Percentiles rank a stretch among this genome's conserved stretches.
phyloP scores from a whole-genome alignment of 2,888 invertebrate genomes.

The Tuberolachnus salignus region DNA sequence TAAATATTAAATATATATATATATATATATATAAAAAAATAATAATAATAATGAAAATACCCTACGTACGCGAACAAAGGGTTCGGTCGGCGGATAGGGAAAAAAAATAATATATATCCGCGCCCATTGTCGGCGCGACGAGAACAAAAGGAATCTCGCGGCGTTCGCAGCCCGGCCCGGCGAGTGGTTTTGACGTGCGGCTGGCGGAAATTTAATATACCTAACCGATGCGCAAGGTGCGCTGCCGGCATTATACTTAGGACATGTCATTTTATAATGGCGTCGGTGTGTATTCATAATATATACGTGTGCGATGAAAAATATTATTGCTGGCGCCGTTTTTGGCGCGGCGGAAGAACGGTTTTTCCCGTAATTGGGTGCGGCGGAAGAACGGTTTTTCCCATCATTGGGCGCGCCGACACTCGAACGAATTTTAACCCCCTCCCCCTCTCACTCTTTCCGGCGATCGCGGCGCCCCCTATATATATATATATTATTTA shows the following conservation, averaged over 20 bases:
- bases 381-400: conserved; percentile 31
- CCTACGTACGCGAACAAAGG: conserved; percentile 15
- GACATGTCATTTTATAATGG: too few species aligned
- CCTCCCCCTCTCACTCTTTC: too few species aligned
- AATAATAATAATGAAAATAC: conserved; percentile 25
- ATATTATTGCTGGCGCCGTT: not conserved
- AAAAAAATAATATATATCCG: conserved; percentile 25
- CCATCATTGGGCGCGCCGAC: conserved; percentile 33
- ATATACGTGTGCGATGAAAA: not conserved
- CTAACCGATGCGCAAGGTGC: not conserved
- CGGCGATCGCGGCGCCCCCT: too few species aligned
- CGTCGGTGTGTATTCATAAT: not conserved
- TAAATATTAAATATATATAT: conserved; percentile 10
- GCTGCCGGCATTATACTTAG: too few species aligned
- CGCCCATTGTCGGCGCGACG: conserved; percentile 35
- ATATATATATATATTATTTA: too few species aligned
- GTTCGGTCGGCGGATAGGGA: not conserved
- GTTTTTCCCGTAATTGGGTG: conserved; percentile 36
- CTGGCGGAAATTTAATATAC: conserved; percentile 52
- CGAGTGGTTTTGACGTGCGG: conserved; percentile 48
- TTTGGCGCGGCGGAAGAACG: not conserved
- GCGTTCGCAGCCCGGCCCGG: conserved; percentile 17
- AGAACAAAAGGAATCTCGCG: conserved; percentile 53
- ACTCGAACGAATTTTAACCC: conserved; percentile 37
- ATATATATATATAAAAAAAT: not conserved